These are phyloP conservation scores for Epizoanthus illoricatus DNA, from an alignment of 92 coral and sea anemone species.

Conservation along the genomic window DNA sequence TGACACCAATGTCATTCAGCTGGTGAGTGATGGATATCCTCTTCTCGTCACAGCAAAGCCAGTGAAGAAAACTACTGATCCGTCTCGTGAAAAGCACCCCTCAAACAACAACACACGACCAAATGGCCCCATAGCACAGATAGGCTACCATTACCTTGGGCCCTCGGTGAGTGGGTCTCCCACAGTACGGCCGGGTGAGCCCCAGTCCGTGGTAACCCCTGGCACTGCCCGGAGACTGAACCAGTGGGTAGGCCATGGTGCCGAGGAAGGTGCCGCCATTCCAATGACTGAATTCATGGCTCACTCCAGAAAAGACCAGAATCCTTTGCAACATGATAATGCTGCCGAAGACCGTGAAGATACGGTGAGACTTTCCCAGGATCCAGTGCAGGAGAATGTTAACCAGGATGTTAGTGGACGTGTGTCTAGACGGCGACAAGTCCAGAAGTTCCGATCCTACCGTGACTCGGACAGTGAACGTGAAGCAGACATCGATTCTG, in stretches of 20 bases:
- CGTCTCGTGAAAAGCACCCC: constrained; percentile 8
- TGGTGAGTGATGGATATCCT: constrained; percentile 74
- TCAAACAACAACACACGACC: constrained; percentile 34
- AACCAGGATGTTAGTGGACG: constrained; percentile 45
- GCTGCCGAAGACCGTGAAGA: constrained; percentile 4
- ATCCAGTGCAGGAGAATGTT: constrained; percentile 35
- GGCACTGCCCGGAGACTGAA: constrained; percentile 76
- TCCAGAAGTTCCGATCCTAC: constrained; percentile 75
- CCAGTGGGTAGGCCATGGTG: constrained; percentile 67
- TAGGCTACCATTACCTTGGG: constrained; percentile 39
- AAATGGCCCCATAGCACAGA: constrained; percentile 15
- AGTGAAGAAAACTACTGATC: constrained; percentile 13
- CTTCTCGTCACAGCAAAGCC: constrained; percentile 75
- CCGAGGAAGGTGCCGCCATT: constrained; percentile 52
- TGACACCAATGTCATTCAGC: constrained; percentile 74
- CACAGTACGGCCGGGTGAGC: constrained; percentile 44
- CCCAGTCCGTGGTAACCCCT: constrained; percentile 70
- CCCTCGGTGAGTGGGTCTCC: constrained; percentile 29
- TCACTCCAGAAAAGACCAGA: constrained; percentile 31
- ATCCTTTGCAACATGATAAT: constrained; percentile 30
- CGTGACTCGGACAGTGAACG: constrained; percentile 82
- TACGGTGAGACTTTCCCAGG: constrained; percentile 7
- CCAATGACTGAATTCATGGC: constrained; percentile 51
- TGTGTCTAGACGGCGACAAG: constrained; percentile 46
- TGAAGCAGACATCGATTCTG: constrained; percentile 81